These are phyloP conservation scores for Drosophila parabipectinata DNA, from an alignment of 1,140 invertebrate species.

Conservation along the genomic window DNA sequence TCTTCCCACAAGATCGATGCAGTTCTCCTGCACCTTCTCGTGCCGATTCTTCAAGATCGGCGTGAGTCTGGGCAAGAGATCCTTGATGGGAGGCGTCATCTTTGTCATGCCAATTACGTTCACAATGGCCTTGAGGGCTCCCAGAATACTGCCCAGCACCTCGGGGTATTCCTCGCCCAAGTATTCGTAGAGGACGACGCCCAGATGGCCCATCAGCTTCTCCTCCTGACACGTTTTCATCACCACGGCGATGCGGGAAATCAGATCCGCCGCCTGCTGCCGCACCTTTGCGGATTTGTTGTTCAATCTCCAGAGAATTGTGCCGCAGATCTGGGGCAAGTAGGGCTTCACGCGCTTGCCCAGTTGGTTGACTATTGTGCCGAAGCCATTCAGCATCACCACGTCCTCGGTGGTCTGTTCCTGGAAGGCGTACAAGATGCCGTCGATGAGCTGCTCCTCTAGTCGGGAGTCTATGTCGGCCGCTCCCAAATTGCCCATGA, in stretches of 20 bases:
- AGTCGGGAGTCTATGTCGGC: constrained; percentile 98
- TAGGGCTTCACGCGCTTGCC: constrained; percentile 99
- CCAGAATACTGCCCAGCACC: constrained; percentile 98
- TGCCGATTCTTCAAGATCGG: constrained; percentile 98
- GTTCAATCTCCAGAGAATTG: constrained; percentile 99
- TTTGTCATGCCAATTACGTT: constrained; percentile 99
- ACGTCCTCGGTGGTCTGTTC: constrained; percentile 99
- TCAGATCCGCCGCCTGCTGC: constrained; percentile 99
- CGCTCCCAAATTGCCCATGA: constrained; percentile 98
- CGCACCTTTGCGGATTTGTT: constrained; percentile 99
- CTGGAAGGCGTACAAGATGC: constrained; percentile 99
- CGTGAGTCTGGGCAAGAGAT: constrained; percentile 97
- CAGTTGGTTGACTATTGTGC: constrained; percentile 98
- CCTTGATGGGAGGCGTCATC: constrained; percentile 99
- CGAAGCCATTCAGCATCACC: constrained; percentile 99
- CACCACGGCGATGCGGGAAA: constrained; percentile 98
- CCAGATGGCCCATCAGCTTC: constrained; percentile 99
- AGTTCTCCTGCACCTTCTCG: constrained; percentile 99
- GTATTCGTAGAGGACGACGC: constrained; percentile 99
- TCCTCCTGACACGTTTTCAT: constrained; percentile 99
- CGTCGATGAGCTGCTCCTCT: constrained; percentile 99
- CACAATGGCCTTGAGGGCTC: constrained; percentile 98
- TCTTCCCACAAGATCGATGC: constrained; percentile 99
- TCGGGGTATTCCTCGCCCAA: constrained; percentile 99
- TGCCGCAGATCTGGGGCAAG: constrained; percentile 99